These are phyloP conservation scores for Uropetala carovei DNA, from an alignment of 2,888 invertebrate genomes.

Conservation along the genomic window DNA sequence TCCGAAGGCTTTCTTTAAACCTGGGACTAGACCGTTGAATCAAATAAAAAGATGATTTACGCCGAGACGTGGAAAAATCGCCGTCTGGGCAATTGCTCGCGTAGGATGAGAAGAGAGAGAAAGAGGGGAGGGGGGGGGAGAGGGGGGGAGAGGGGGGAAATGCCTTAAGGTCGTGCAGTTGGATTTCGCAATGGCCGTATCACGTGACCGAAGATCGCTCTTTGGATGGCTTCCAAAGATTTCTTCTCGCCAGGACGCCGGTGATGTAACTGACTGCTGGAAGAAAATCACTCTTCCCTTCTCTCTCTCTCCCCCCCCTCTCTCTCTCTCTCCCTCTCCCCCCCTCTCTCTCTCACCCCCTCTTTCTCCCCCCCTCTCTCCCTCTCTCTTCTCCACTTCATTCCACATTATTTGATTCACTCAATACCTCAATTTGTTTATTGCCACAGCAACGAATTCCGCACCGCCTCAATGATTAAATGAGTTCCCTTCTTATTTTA, in stretches of 20 bases:
- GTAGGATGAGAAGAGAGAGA: background rate
- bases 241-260: background rate
- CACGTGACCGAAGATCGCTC: background rate
- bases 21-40: background rate
- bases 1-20: background rate
- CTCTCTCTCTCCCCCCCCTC: too few species aligned
- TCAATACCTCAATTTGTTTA: too few species aligned
- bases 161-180: conserved; percentile 4
- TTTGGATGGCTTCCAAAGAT: background rate
- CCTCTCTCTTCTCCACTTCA: too few species aligned
- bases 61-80: background rate
- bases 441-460: too few species aligned
- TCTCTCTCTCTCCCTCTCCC: too few species aligned
- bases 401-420: too few species aligned
- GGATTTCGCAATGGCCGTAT: conserved; percentile 16
- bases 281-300: background rate
- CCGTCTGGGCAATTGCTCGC: background rate
- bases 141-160: too few species aligned
- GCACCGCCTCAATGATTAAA: too few species aligned
- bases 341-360: background rate
- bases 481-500: too few species aligned
- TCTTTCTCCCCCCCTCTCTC: too few species aligned
- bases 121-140: too few species aligned
- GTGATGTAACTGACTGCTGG: background rate
- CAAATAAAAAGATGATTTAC: background rate